Evolutionary conservation across 92 coral and sea anemone genomes (phyloP), one percentile per base, ranked within the genome.

Genomic region (Palythoa grandis): DNA sequence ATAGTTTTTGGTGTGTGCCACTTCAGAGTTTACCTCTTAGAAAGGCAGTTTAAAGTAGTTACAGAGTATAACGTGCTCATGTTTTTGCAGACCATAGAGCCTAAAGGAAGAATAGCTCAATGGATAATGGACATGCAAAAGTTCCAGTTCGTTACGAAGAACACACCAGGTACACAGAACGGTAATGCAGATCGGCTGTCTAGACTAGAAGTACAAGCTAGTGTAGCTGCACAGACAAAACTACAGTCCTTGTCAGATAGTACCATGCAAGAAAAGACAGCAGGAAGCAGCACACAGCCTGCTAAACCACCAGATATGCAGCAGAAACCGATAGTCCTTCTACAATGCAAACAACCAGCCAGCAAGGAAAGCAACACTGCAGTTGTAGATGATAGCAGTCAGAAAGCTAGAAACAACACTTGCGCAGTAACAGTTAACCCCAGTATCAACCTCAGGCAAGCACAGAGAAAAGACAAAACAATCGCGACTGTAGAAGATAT

Each of bases 1-100:
- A 63, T 39, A 54, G 57, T 61, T 57, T 79, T 52, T 52, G 57
- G 57, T 52, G 3, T 9, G 84, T 20, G 15, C 25, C 7, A 16
- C 10, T n/a, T 58, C 37, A 79, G 72, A 48, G 91, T 88, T 76
- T 82, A 88, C 58, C 74, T 88, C 23, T 73, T 83, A 35, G 91
- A 87, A 8, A 75, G 84, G 10, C 52, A 56, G n/a, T 52, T 68
- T 29, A 52, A 54, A 23, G 38, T 50, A 13, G 39, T 76, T 9
- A 56, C 88, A 16, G 88, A 75, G 7, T 74, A 86, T 39, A 86
- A 7, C 15, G 5, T 74, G 10, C 38, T 86, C 65, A 70, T 29
- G 66, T 88, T 87, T 87, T 70, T 88, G 17, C 88, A 82, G 17
- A 67, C 37, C 11, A 82, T 88, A 76, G 91, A 71, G 7, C 47